phyloP scores from a whole-genome alignment of 1,140 invertebrate genomes.

The Saxidomus purpurata region DNA sequence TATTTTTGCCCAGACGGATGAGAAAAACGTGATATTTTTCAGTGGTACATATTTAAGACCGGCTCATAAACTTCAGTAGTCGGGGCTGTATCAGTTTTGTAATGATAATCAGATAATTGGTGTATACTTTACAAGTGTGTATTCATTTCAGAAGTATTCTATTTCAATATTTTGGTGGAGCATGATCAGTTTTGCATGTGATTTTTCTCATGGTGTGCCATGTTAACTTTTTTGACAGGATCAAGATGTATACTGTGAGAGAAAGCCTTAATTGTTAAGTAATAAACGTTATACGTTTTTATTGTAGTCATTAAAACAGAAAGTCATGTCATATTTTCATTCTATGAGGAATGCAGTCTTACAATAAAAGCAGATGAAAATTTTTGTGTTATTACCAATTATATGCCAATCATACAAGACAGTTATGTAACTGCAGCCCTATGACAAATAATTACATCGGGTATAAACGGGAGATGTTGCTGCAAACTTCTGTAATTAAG shows the following conservation, averaged over 20 bases:
- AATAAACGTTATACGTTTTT: background rate
- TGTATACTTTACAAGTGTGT: conserved; percentile 13
- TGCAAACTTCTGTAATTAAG: background rate
- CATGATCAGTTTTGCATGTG: conserved; percentile 17
- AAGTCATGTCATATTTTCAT: background rate
- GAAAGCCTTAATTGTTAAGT: conserved; percentile 7
- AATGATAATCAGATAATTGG: conserved; percentile 42
- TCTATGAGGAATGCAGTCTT: background rate
- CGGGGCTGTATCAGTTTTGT: conserved; percentile 12
- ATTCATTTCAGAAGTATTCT: conserved; percentile 16
- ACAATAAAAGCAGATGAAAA: background rate
- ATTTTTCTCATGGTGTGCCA: conserved; percentile 5
- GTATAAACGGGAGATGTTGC: background rate
- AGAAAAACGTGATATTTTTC: background rate
- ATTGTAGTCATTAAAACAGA: background rate
- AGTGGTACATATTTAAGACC: background rate
- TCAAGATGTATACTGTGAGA: background rate
- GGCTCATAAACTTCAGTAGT: background rate
- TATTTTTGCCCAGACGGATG: background rate
- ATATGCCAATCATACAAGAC: background rate
- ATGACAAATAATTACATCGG: background rate
- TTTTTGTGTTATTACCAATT: background rate
- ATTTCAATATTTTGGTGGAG: conserved; percentile 32
- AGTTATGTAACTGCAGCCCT: background rate
- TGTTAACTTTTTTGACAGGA: background rate